These are phyloP conservation scores for Ichneumoninae sp. DNA, from an alignment of 2,888 invertebrate genomes.

Conservation along the genomic window DNA sequence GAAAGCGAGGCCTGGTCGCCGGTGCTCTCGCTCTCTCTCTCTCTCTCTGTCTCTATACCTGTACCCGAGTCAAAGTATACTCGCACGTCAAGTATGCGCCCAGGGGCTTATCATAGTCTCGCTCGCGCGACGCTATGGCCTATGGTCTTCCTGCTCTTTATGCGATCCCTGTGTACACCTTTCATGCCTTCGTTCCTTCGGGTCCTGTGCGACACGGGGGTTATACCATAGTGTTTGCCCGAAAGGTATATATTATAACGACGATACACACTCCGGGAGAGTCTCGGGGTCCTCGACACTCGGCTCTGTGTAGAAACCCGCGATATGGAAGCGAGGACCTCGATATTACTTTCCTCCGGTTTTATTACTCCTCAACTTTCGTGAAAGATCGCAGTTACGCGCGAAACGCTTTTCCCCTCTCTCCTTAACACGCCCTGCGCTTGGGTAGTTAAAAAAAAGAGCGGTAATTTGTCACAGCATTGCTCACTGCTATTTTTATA, in stretches of 20 bases:
- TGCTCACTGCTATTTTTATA: too few species aligned
- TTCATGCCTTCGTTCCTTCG: slow-evolving; percentile 48
- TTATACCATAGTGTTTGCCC: not conserved
- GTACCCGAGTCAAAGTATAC: slow-evolving; percentile 57
- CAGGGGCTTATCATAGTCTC: slow-evolving; percentile 60
- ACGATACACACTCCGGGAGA: slow-evolving; percentile 40
- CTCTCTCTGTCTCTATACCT: slow-evolving; percentile 36
- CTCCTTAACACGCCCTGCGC: not conserved
- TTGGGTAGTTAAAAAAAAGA: too few species aligned
- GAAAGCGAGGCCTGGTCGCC: slow-evolving; percentile 68
- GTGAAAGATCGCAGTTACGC: slow-evolving; percentile 67
- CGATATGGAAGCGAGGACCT: slow-evolving; percentile 30
- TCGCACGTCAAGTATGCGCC: slow-evolving; percentile 79
- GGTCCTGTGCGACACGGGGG: slow-evolving; percentile 28
- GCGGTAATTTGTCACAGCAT: too few species aligned
- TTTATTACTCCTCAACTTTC: slow-evolving; percentile 50
- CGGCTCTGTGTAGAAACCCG: slow-evolving; percentile 4
- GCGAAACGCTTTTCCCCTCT: slow-evolving; percentile 47
- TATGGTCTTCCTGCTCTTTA: slow-evolving; percentile 80
- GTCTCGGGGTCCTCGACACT: slow-evolving; percentile 45
- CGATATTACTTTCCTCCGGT: slow-evolving; percentile 53
- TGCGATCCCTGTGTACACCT: slow-evolving; percentile 69
- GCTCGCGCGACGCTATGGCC: slow-evolving; percentile 70
- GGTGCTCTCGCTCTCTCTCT: slow-evolving; percentile 64
- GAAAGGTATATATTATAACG: slow-evolving; percentile 43